phyloP scores from a whole-genome alignment of 2,113 vertebrate genomes.

The Phalacrocorax pelagicus region DNA sequence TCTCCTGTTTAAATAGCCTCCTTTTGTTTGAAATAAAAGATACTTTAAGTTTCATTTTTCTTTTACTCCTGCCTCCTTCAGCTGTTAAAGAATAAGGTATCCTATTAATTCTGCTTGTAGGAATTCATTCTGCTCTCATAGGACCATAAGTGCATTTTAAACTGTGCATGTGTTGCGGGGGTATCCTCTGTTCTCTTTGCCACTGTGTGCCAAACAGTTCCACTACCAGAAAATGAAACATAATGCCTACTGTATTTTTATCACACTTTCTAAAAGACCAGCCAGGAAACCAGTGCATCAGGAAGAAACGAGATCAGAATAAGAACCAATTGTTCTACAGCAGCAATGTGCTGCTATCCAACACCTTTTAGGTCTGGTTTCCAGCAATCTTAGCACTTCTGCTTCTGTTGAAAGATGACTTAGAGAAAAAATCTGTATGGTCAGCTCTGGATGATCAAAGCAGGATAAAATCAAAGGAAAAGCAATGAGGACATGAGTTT shows the following conservation, averaged over 20 bases:
- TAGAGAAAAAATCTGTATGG: neutral
- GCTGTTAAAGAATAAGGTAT: conserved; percentile 5
- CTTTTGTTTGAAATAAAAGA: conserved; percentile 11
- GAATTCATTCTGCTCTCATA: neutral
- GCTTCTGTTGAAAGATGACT: neutral
- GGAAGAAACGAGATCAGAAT: neutral
- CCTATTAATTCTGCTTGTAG: neutral
- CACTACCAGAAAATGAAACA: neutral
- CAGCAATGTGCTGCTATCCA: neutral
- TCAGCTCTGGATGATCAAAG: conserved; percentile 1
- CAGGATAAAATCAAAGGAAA: conserved; percentile 27
- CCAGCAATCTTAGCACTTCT: neutral
- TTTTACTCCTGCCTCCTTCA: neutral
- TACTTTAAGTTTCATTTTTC: neutral
- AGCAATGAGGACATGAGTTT: neutral
- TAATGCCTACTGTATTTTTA: neutral
- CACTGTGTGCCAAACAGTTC: neutral
- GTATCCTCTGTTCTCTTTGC: neutral
- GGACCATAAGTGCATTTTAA: neutral
- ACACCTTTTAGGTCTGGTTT: neutral
- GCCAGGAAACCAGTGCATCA: neutral
- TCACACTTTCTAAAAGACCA: neutral
- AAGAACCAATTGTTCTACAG: neutral
- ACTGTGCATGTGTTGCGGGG: neutral
- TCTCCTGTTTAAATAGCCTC: conserved; percentile 13